A percentile compares a stretch with the other conserved stretches of the same genome.
Evolutionary conservation across 2,797 vertebrate genomes (phyloP).

Genomic region (Bucorvus abyssinicus): DNA sequence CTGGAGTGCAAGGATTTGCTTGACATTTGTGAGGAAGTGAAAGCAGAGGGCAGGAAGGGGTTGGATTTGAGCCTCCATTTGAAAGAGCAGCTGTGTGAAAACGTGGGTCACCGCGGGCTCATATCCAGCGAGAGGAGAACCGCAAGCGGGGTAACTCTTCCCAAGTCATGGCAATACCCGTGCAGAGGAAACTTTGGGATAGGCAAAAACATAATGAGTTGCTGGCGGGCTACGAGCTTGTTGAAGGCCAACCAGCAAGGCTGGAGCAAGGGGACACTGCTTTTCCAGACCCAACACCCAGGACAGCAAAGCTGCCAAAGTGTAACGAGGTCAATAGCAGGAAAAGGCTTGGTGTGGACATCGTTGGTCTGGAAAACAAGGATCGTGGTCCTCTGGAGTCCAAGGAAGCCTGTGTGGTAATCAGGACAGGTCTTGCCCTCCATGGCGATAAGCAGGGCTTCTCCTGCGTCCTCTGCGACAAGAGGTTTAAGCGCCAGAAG

Average conservation of each 20-base stretch:
- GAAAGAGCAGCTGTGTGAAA: constrained; percentile 25
- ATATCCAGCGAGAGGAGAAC: neutral
- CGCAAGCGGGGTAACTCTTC: neutral
- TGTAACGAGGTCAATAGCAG: neutral
- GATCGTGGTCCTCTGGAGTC: neutral
- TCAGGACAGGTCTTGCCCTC: neutral
- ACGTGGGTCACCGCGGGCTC: neutral
- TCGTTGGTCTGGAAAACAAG: neutral
- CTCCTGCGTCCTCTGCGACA: constrained; percentile 32
- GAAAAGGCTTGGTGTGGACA: fast-evolving
- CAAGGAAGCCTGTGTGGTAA: neutral
- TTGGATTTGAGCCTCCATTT: constrained; percentile 44
- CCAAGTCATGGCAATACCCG: neutral
- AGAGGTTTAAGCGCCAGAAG: constrained; percentile 30
- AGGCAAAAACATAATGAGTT: neutral
- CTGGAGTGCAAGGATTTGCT: constrained; percentile 73
- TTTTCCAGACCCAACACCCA: neutral
- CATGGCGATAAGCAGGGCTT: neutral
- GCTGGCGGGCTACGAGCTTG: neutral
- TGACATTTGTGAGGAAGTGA: constrained; percentile 65
- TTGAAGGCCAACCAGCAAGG: neutral
- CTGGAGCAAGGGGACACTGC: neutral
- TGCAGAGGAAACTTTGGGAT: constrained; percentile 51
- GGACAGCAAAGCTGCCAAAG: neutral
- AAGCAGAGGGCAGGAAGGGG: constrained; percentile 7